Evolutionary conservation across 2,113 vertebrate species (phyloP).

Genomic region (Silurus meridionalis): DNA sequence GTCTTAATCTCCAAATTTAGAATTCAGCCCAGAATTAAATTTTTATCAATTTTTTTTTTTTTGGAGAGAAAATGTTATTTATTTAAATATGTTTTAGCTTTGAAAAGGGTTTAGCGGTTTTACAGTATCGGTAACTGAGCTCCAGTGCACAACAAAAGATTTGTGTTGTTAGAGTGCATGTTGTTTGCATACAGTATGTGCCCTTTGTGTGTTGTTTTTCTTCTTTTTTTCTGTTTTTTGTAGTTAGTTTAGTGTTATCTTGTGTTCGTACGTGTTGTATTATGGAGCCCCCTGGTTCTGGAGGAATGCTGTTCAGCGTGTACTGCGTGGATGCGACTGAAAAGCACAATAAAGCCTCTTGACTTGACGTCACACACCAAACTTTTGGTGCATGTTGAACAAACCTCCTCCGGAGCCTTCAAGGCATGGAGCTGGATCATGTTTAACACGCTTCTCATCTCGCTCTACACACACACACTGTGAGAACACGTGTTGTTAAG

Average conservation of each 20-base stretch:
- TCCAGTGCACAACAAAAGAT: no score
- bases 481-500: constrained; percentile 23
- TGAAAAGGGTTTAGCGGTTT: not conserved
- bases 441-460: constrained; percentile 1
- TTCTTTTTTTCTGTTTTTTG: no score
- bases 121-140: not conserved
- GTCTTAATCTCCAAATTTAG: not conserved
- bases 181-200: no score
- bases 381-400: not conserved
- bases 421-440: constrained; percentile 39
- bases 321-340: no score
- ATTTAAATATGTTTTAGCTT: not conserved
- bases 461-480: not conserved
- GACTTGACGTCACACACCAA: not conserved
- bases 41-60: not conserved
- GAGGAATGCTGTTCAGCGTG: no score
- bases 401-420: constrained; percentile 41
- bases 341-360: no score
- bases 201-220: no score
- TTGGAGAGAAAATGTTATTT: not conserved
- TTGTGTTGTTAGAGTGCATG: no score
- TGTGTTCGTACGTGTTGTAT: no score
- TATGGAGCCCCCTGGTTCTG: no score
- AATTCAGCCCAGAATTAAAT: constrained; percentile 6
- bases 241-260: no score